Evolutionary conservation across 2,888 invertebrate species (phyloP), one percentile per base, ranked within the genome.

Genomic region (Petrophora chlorosata): DNA sequence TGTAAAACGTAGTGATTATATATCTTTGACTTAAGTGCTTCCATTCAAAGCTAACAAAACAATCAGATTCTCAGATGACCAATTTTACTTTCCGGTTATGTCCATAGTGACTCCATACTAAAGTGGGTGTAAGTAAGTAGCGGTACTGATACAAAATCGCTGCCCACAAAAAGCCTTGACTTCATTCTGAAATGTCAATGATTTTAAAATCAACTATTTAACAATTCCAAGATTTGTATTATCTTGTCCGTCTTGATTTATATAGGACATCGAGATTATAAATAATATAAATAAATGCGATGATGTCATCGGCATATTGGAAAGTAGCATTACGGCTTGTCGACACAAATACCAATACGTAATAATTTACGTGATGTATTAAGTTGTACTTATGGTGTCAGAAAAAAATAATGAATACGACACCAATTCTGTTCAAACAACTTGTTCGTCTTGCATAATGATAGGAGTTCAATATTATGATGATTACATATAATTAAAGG

Each of bases 401-500:
- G 8, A 28, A 36, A 30, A 40, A 51, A 43, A 42, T 36, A 51
- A 33, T 19, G 16, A 41, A 47, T 34, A 40, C 40, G 48, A 54
- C 45, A 57, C 36, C 39, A 30, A 45, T 53, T 44, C 34, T 50
- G 19, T 25, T 14, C 12, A 38, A 47, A 47, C 22, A 39, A 35
- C 26, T 28, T 49, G 39, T 44, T 38, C 48, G 70, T 70, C 34
- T 47, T 47, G 62, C 25, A 48, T 64, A 65, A 71, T 49, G 41
- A 47, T 23, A 55, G 40, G 51, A 59, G 29, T 41, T 46, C 32
- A 47, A 58, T 58, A 40, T 19, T 19, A 7, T 5, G 19, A 5
- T 49, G 54, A 61, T 66, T 58, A 60, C 36, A 44, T 47, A 62
- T 61, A 59, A 65, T 65, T 63, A 65, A 49, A 61, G 49, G 43